These are phyloP conservation scores for Pasiphila rectangulata DNA, from an alignment of 2,888 invertebrate genomes.

Conservation along the genomic window DNA sequence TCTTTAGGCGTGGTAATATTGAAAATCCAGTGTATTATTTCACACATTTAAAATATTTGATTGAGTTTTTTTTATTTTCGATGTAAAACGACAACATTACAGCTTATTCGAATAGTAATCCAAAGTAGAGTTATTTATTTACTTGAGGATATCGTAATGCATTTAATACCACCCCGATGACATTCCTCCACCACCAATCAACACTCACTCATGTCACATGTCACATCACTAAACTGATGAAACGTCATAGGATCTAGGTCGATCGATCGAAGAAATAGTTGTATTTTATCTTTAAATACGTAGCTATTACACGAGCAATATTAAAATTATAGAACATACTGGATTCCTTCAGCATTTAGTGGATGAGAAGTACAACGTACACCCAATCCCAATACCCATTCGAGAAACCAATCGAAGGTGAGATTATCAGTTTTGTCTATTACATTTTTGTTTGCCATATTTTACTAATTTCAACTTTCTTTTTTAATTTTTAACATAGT, in stretches of 20 bases:
- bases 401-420: slow-evolving; percentile 59
- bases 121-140: too few relatives aligned
- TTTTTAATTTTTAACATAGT: slow-evolving; percentile 43
- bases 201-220: too few relatives aligned
- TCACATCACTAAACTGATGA: slow-evolving; percentile 31
- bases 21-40: too few relatives aligned
- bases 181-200: too few relatives aligned
- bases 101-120: too few relatives aligned
- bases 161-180: too few relatives aligned
- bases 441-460: slow-evolving; percentile 73
- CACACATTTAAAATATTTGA: too few relatives aligned
- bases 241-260: slow-evolving; percentile 71
- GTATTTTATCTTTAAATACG: slow-evolving; percentile 23
- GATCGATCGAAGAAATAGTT: slow-evolving; percentile 20
- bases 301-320: slow-evolving; percentile 13
- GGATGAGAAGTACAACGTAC: not conserved
- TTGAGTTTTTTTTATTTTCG: too few relatives aligned
- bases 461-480: slow-evolving; percentile 67
- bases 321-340: not conserved
- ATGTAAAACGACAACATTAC: too few relatives aligned
- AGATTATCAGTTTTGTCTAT: slow-evolving; percentile 49
- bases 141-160: too few relatives aligned
- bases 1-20: too few relatives aligned
- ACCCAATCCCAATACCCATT: slow-evolving; percentile 41
- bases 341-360: not conserved